Conservation (phyloP, 1,140 invertebrate genomes). For the Drosophila seguyi region DNA sequence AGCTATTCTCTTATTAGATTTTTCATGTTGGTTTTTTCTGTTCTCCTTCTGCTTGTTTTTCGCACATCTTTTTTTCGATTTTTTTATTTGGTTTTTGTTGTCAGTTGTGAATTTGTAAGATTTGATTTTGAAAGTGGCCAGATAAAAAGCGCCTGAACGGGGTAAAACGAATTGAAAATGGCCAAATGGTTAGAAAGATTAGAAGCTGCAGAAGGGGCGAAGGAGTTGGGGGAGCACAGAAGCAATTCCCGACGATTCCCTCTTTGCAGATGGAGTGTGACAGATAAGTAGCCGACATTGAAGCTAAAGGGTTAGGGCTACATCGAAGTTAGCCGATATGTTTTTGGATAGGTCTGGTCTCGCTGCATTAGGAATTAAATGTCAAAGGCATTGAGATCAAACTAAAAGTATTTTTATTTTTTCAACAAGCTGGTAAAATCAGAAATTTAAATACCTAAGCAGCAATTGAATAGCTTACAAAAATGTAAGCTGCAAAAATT, state of each 20-base stretch:
- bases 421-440: background rate
- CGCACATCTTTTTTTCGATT: constrained; percentile 21
- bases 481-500: background rate
- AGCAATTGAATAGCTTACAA: too few species aligned
- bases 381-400: background rate
- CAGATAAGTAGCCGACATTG: constrained; percentile 43
- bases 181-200: constrained; percentile 52
- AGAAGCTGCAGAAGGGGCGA: constrained; percentile 23
- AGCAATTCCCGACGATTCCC: constrained; percentile 33
- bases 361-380: background rate
- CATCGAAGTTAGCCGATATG: constrained; percentile 14
- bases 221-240: constrained; percentile 8
- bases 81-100: constrained; percentile 16
- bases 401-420: too few species aligned
- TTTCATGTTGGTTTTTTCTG: constrained; percentile 53
- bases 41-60: constrained; percentile 21
- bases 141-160: constrained; percentile 49
- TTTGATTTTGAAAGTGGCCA: constrained; percentile 76
- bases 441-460: too few species aligned
- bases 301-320: constrained; percentile 24
- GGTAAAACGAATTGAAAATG: constrained; percentile 53
- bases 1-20: constrained; percentile 80
- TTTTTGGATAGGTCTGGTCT: constrained; percentile 1
- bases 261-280: constrained; percentile 42
- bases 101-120: constrained; percentile 78